Evolutionary conservation across 2,888 invertebrate genomes (phyloP), one percentile per base, ranked within the genome.

Genomic region (Rapana venosa): DNA sequence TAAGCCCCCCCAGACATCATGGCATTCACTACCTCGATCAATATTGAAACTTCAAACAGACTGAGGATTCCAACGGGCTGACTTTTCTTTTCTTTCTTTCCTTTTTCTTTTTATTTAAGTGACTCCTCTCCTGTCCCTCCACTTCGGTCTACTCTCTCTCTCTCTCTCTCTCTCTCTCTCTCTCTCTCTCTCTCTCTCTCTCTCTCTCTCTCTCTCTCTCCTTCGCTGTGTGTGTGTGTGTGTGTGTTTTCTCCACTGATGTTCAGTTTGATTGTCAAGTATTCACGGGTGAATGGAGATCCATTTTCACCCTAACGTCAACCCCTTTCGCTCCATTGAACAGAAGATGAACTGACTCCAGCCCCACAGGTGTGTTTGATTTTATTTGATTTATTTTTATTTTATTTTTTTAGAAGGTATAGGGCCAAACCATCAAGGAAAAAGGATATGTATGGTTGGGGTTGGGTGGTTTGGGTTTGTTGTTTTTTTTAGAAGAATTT

Each of bases 301-400:
- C 77, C 77, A 79, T 79, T 79, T 32, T 79, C 77, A 79, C 77
- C 77, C 32, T 32, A 5, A 32, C 35, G 77, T 79, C 32, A 79
- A 35, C 32, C 77, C 17, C 26, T 17, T 20, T 17, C 77, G 32
- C 77, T 79, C 77, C 77, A 79, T 32, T 79, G 77, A 32, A 79
- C 32, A 79, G 35, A 79, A 32, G 32, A 32, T 15, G 15, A 79
- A 32, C 32, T 32, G n/a, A 11, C 47, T 47, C 47, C 8, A 47
- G 47, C 47, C 4, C 47, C 8, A 47, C 47, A 47, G 47, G 47
- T 47, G 47, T 47, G 47, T 47, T 47, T 47, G 47, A 47, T 47
- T 47, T 47, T 47, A 5, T 47, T 47, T 47, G 2, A 5, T 47
- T 47, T 47, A 5, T n/a, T 47, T 47, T 47, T 47, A 5, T 47